A percentile compares a stretch with the other conserved stretches of the same genome.
Evolutionary conservation across 2,113 vertebrate genomes (phyloP).

Genomic region (Podarcis raffonei): DNA sequence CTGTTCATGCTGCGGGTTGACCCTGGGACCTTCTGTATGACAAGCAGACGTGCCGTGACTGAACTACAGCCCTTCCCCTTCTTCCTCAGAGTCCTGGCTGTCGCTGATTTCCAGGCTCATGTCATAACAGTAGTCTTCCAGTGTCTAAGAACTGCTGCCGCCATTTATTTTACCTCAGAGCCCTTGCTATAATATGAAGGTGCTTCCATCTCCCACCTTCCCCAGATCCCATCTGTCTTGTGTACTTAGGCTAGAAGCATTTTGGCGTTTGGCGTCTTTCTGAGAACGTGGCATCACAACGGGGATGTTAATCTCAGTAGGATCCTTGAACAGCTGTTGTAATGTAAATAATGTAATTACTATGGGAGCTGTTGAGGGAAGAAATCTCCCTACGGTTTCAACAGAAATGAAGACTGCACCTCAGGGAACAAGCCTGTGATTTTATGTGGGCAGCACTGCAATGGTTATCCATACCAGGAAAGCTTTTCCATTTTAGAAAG

Average conservation of each 20-base stretch:
- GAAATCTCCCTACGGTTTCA: background rate
- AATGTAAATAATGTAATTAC: slow-evolving; percentile 3
- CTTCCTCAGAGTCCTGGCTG: background rate
- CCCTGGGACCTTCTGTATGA: background rate
- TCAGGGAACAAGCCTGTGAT: background rate
- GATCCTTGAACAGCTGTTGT: background rate
- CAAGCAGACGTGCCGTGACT: no score
- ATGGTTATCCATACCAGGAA: background rate
- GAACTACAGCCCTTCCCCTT: background rate
- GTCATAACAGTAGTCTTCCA: background rate
- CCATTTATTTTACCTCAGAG: background rate
- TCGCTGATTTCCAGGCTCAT: background rate
- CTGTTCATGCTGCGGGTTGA: background rate
- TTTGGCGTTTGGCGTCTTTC: background rate
- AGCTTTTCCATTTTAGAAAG: background rate
- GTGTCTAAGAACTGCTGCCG: background rate
- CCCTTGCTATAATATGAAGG: background rate
- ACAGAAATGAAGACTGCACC: background rate
- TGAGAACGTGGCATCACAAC: background rate
- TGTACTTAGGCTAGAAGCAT: background rate
- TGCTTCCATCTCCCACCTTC: background rate
- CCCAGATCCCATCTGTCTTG: background rate
- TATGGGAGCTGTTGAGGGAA: background rate
- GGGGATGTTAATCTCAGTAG: background rate
- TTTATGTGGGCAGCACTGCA: background rate